Percentiles rank a stretch among this genome's conserved stretches.
Evolutionary conservation across 2,113 vertebrate genomes (phyloP).

Genomic region (Lynx canadensis): DNA sequence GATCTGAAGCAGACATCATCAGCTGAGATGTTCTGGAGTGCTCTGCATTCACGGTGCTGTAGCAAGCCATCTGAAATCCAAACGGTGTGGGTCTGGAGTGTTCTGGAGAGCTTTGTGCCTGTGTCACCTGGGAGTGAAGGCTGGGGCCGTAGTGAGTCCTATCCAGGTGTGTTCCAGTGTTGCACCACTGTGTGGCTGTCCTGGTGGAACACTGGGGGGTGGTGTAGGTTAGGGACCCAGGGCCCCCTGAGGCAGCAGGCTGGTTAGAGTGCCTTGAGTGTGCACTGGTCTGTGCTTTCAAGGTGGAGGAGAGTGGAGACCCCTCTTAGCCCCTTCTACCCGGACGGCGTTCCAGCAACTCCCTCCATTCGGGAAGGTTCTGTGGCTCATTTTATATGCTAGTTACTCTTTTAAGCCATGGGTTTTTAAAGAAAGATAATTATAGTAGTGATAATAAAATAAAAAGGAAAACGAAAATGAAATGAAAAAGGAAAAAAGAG

Average conservation of each 20-base stretch:
- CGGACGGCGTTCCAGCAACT: background rate
- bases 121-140: background rate
- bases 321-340: background rate
- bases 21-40: background rate
- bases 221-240: background rate
- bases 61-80: background rate
- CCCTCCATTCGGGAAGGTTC: background rate
- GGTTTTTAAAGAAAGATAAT: background rate
- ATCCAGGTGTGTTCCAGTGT: background rate
- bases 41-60: background rate
- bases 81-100: background rate
- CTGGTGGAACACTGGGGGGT: background rate
- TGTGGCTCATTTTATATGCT: background rate
- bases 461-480: background rate
- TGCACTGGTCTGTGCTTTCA: background rate
- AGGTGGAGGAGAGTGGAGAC: background rate
- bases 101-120: background rate
- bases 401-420: background rate
- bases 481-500: background rate
- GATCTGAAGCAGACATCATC: background rate
- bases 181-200: background rate
- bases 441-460: background rate
- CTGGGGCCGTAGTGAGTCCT: background rate
- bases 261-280: background rate
- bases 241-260: background rate